A percentile compares a stretch with the other conserved stretches of the same genome.
These are phyloP conservation scores for Crotalus helleri DNA, from an alignment of 2,113 vertebrate species.

Conservation along the genomic window DNA sequence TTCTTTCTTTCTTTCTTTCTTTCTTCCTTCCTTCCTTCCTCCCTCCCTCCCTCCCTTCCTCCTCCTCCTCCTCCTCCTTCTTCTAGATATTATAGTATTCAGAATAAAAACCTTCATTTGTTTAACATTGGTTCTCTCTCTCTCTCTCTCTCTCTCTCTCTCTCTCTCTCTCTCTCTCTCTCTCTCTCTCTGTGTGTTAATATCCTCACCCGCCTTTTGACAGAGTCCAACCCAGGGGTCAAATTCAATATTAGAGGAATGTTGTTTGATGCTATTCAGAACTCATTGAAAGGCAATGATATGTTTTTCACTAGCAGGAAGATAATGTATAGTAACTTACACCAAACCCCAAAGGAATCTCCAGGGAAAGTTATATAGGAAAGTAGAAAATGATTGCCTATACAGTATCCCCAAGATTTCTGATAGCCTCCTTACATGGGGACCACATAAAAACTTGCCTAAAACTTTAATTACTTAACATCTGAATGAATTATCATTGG, in stretches of 20 bases:
- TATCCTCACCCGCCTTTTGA: not conserved
- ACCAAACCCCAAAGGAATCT: not conserved
- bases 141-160: too few relatives aligned
- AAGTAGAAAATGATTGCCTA: not conserved
- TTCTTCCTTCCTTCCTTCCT: too few relatives aligned
- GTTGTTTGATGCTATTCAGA: not conserved
- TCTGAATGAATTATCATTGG: slow-evolving; percentile 52
- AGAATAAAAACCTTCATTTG: not conserved
- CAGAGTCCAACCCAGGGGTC: not conserved
- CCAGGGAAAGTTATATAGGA: not conserved
- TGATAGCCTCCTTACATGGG: slow-evolving; percentile 14
- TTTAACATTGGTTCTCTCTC: too few relatives aligned
- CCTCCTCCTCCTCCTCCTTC: too few relatives aligned
- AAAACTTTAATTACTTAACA: slow-evolving; percentile 47
- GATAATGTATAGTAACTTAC: not conserved
- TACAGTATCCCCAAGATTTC: slow-evolving; percentile 23
- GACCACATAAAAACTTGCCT: slow-evolving; percentile 34
- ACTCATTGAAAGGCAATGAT: not conserved
- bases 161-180: too few relatives aligned
- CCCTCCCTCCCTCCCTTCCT: accelerated
- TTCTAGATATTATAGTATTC: not conserved
- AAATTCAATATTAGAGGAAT: not conserved
- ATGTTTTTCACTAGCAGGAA: not conserved
- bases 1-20: too few relatives aligned
- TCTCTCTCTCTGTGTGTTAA: not conserved